Conservation (phyloP, 1,140 invertebrate species). For the Magallana gigas region DNA sequence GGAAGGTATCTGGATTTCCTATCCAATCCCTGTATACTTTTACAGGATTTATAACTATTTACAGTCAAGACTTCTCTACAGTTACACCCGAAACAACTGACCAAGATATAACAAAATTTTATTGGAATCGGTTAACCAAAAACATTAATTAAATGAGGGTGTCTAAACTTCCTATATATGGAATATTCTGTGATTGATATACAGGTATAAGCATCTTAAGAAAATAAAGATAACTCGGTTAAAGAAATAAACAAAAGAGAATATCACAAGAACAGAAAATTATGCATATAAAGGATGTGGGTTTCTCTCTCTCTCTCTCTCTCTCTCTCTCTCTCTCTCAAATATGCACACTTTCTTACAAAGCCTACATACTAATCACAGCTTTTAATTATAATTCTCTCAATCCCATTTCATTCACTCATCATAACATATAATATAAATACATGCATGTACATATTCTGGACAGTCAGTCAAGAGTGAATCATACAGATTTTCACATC, state of each 20-base stretch:
- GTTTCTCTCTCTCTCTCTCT: background rate
- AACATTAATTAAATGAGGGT: too few relatives aligned
- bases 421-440: background rate
- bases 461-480: background rate
- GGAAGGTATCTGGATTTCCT: conserved; percentile 12
- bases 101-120: too few relatives aligned
- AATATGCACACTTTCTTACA: background rate
- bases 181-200: too few relatives aligned
- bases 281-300: background rate
- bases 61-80: too few relatives aligned
- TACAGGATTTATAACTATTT: background rate
- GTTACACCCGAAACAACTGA: too few relatives aligned
- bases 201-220: background rate
- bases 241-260: background rate
- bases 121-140: too few relatives aligned
- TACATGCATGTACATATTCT: background rate
- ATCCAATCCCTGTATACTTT: background rate
- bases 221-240: background rate
- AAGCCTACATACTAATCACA: conserved; percentile 1
- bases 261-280: conserved; percentile 20
- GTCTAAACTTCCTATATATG: too few relatives aligned
- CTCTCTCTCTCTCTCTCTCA: background rate
- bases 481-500: background rate
- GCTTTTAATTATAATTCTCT: background rate
- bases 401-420: background rate